These are phyloP conservation scores for Sphaeridia pumilis DNA, from an alignment of 2,888 invertebrate genomes.

Conservation along the genomic window DNA sequence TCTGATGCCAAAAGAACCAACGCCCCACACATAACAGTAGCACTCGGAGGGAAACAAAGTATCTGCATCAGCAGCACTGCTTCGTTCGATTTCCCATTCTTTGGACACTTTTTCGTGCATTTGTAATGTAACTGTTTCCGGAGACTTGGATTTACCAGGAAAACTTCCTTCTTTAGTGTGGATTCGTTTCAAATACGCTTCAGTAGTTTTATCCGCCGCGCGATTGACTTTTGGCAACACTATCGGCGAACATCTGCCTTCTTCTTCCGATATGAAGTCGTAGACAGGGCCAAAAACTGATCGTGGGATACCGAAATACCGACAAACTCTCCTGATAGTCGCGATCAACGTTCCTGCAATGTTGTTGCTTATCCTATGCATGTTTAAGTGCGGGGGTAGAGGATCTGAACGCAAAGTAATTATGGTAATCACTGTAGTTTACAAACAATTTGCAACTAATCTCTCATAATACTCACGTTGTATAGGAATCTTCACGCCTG, in stretches of 20 bases:
- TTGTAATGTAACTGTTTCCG: too few relatives aligned
- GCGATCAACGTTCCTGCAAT: not conserved
- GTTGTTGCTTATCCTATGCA: constrained; percentile 36
- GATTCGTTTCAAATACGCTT: too few relatives aligned
- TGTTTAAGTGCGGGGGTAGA: constrained; percentile 41
- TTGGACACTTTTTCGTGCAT: too few relatives aligned
- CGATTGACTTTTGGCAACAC: too few relatives aligned
- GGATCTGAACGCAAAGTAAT: constrained; percentile 42
- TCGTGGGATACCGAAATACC: constrained; percentile 43
- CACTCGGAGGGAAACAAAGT: not conserved
- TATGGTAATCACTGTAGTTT: constrained; percentile 9
- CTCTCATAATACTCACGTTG: too few relatives aligned
- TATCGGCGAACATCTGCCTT: not conserved
- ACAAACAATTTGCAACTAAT: too few relatives aligned
- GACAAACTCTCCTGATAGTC: constrained; percentile 38
- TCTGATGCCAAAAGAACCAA: too few relatives aligned
- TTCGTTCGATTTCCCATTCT: too few relatives aligned
- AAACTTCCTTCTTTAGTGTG: too few relatives aligned
- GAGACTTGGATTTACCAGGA: too few relatives aligned
- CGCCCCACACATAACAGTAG: not conserved
- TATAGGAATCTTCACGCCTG: constrained; percentile 1
- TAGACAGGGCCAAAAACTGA: constrained; percentile 39
- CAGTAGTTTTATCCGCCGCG: too few relatives aligned
- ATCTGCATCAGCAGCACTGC: too few relatives aligned
- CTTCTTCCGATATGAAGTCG: constrained; percentile 17